Base-by-base conservation (phyloP, 2,888 invertebrate species). In the Acanthopleura granulata region DNA sequence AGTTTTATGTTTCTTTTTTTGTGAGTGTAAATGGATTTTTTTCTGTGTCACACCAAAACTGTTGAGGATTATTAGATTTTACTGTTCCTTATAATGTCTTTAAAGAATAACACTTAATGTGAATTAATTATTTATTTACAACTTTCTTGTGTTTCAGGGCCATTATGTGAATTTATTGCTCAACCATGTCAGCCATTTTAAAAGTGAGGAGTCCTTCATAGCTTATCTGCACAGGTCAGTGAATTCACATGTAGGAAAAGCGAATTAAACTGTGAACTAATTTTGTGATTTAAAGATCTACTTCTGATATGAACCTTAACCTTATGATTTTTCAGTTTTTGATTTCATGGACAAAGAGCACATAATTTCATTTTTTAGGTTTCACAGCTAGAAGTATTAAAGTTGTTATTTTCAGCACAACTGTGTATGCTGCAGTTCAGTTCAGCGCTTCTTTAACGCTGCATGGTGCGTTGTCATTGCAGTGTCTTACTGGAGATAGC, bases 131-230 rank as follows among this genome's bases (percentile, higher is more conserved):
- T 3, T 40, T 40, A 40, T 40, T 57, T 12, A 18, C 57, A 57
- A n/a, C n/a, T 9, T 57, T 57, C 3, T 27, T 3, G 4, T 27
- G 18, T 27, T 66, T 22, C 66, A 66, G 66, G 66, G 66, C 6
- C 66, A 66, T 22, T 66, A 27, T 66, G 29, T 66, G 25, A 66
- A 22, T 14, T 66, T 27, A 66, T 66, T 66, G 22, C 29, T 66
- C 27, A 66, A 25, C 29, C 22, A 66, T 27, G 66, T 27, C 22
- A 66, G 25, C 22, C 66, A 27, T 22, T 66, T 66, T 25, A 66
- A 66, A 66, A 27, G 25, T 27, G 66, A 66, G 66, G 66, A 66
- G 29, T 66, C 66, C 16, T 66, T 66, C 29, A 66, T 66, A 66
- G 66, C 66, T 27, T 66, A 66, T 14, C 16, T 66, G 16, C 66